Evolutionary conservation across 1,140 invertebrate species (phyloP), one percentile per base, ranked within the genome.

Genomic region (Ctenoplectra terminalis): DNA sequence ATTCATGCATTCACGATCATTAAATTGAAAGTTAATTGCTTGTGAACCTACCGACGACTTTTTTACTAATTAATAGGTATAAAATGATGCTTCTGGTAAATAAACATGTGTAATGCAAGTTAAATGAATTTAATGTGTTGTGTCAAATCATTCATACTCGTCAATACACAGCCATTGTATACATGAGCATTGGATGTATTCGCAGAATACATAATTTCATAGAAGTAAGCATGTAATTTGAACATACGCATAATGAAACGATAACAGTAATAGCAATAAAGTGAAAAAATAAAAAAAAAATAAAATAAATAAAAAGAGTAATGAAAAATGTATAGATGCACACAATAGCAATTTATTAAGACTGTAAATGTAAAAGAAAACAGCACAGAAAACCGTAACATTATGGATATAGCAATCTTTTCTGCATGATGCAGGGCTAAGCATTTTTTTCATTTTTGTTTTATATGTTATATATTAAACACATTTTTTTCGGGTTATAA

Each of bases 31-130:
- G 82, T 91, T 87, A 84, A 81, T 90, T 90, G 89, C 91, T 92
- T 91, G 84, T 87, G 87, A 92, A 86, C 75, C 90, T 87, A 87
- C 71, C 67, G 85, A 88, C 87, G 80, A 92, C 83, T 89, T 94
- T 94, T 94, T 93, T 93, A 93, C 90, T 91, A 88, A 92, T 90
- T 90, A 91, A 88, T 88, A 89, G 74, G 86, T 89, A 89, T 90
- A 89, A 90, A 88, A 83, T 86, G 70, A 93, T 88, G 91, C 90
- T 93, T 92, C 86, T 91, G 89, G 85, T 90, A 87, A 93, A 90
- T 88, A 92, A 93, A 90, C 83, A 90, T 87, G 88, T 92, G 88
- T 92, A 92, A 91, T 89, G 90, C 90, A 91, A 91, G 90, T 87
- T 78, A 91, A 92, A 90, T 76, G 83, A 82, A 90, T 82, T 85